Percentiles rank a stretch among this genome's conserved stretches.
phyloP scores from a whole-genome alignment of 2,797 vertebrate species.

The Lagorchestes hirsutus region DNA sequence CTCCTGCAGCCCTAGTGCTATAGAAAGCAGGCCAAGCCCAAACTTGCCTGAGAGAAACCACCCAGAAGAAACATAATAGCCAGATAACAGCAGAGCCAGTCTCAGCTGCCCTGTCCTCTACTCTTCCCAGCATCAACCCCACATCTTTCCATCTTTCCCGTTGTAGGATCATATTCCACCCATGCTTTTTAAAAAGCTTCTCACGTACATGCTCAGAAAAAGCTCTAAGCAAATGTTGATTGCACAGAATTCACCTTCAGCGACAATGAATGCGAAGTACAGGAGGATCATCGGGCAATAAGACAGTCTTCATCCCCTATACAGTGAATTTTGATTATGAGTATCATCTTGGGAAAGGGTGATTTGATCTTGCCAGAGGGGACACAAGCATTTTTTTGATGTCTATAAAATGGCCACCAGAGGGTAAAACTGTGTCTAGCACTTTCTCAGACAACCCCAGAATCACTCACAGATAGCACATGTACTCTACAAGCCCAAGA shows the following conservation, averaged over 20 bases:
- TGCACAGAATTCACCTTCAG: constrained; percentile 61
- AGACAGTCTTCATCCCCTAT: constrained; percentile 61
- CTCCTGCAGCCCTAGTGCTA: neutral
- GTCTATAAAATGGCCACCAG: too few species aligned
- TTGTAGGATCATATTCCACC: constrained; percentile 57
- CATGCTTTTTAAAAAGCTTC: constrained; percentile 71
- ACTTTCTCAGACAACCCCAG: too few species aligned
- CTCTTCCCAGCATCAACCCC: too few species aligned
- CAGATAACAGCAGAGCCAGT: neutral
- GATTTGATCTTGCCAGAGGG: constrained; percentile 60
- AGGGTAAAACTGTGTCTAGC: too few species aligned
- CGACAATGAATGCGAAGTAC: constrained; percentile 71
- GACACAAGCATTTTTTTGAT: too few species aligned
- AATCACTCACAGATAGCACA: too few species aligned
- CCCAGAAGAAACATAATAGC: neutral
- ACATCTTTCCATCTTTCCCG: constrained; percentile 59
- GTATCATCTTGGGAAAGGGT: constrained; percentile 67
- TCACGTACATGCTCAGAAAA: constrained; percentile 69
- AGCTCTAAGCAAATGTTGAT: constrained; percentile 77
- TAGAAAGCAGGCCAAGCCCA: neutral
- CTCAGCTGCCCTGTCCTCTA: too few species aligned
- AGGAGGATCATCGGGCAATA: constrained; percentile 65
- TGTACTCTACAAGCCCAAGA: too few species aligned
- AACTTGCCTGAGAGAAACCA: neutral
- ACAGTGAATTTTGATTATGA: constrained; percentile 68